Conservation (phyloP, 2,113 vertebrate species). For the Cheirogaleus medius region DNA sequence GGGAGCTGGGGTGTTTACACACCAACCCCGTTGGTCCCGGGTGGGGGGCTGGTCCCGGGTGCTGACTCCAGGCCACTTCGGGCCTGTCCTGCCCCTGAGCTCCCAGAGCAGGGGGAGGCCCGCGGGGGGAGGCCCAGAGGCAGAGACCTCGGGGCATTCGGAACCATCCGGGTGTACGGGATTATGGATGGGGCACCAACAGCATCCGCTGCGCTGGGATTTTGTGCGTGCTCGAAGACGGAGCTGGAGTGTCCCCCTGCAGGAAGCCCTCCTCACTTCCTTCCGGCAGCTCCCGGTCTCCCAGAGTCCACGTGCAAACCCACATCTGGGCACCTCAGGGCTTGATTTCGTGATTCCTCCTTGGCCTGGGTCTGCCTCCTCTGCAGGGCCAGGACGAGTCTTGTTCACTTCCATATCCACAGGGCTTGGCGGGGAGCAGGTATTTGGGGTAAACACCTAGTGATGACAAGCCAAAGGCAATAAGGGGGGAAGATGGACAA, state of each 20-base stretch:
- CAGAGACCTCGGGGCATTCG: too few relatives aligned
- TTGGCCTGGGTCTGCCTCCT: neutral
- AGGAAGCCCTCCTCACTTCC: neutral
- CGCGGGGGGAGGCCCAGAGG: neutral
- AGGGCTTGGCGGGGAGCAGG: too few relatives aligned
- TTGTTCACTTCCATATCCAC: neutral
- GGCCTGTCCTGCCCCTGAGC: neutral
- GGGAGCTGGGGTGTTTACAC: neutral
- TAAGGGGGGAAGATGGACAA: neutral
- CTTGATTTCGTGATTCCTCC: neutral
- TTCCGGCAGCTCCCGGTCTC: neutral
- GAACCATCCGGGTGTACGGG: neutral
- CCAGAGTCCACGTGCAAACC: accelerated
- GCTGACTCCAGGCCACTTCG: neutral
- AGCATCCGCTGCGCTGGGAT: neutral
- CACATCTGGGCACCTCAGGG: neutral
- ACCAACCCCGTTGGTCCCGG: neutral
- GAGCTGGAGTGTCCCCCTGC: neutral
- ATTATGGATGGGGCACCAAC: too few relatives aligned
- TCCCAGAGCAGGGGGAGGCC: neutral
- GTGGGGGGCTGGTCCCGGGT: neutral
- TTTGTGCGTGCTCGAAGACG: neutral
- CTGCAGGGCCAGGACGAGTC: neutral
- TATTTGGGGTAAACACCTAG: too few relatives aligned
- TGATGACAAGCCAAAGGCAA: neutral